A percentile compares a stretch with the other conserved stretches of the same genome.
These are phyloP conservation scores for Lontra canadensis DNA, from an alignment of 2,113 vertebrate species.

Conservation along the genomic window DNA sequence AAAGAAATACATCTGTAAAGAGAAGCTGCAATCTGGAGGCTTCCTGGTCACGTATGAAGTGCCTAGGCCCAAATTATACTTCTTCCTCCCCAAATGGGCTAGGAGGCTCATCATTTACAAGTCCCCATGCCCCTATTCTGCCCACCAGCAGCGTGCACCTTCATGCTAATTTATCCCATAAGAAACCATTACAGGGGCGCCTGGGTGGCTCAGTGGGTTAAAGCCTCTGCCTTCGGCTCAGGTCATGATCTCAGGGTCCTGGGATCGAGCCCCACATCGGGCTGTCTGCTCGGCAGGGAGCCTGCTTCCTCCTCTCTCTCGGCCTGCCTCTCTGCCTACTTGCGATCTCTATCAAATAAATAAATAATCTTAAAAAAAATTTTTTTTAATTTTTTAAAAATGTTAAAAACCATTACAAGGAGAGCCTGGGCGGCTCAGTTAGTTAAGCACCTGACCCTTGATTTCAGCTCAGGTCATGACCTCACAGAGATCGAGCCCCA, in stretches of 20 bases:
- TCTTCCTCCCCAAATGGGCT: background rate
- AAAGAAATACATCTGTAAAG: background rate
- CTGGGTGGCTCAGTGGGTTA: background rate
- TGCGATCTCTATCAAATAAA: too few relatives aligned
- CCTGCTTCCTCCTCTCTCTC: background rate
- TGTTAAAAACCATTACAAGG: background rate
- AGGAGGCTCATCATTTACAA: background rate
- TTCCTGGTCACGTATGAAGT: background rate
- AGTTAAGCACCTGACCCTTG: background rate
- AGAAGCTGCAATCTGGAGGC: background rate
- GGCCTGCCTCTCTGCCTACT: too few relatives aligned
- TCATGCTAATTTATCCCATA: background rate
- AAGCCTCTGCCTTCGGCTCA: background rate
- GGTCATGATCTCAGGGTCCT: background rate
- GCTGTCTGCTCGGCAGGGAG: background rate
- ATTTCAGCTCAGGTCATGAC: background rate
- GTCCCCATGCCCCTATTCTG: too few relatives aligned
- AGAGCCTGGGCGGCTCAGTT: background rate
- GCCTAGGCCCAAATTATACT: too few relatives aligned
- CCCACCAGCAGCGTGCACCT: background rate
- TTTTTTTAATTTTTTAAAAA: too few relatives aligned
- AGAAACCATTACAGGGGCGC: background rate
- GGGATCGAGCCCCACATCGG: background rate
- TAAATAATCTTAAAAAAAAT: too few relatives aligned
- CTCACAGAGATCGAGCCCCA: background rate